phyloP scores from a whole-genome alignment of 37 sponge, comb jelly and placozoan genomes.

The Axinella damicornis region DNA sequence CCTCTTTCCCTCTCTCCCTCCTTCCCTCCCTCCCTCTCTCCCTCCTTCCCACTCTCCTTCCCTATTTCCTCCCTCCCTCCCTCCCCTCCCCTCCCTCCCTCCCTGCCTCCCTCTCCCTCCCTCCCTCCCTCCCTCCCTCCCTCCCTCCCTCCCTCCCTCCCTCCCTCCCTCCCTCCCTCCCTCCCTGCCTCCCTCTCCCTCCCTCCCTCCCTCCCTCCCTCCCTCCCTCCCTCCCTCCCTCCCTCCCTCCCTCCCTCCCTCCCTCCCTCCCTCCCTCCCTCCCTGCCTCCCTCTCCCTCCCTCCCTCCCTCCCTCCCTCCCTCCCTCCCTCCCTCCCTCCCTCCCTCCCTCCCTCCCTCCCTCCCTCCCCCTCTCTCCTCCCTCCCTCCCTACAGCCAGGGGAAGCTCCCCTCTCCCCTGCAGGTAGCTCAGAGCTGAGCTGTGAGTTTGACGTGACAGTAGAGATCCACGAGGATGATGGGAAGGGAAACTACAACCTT shows the following conservation, averaged over 20 bases:
- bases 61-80: no score
- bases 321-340: not conserved
- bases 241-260: no score
- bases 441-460: slow-evolving; percentile 69
- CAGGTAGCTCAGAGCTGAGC: slow-evolving; percentile 30
- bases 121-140: not conserved
- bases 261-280: no score
- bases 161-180: not conserved
- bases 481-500: slow-evolving; percentile 50
- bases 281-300: no score
- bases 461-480: slow-evolving; percentile 88
- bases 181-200: no score
- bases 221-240: not conserved
- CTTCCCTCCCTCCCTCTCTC: no score
- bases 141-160: no score
- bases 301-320: not conserved
- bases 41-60: no score
- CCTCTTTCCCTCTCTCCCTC: no score
- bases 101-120: no score
- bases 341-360: not conserved
- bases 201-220: not conserved
- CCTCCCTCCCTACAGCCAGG: not conserved
- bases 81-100: no score
- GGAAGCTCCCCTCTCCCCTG: slow-evolving; percentile 7
- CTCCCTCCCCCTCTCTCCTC: no score